Conservation (phyloP, 2,797 vertebrate species). For the Spinus pinus region DNA sequence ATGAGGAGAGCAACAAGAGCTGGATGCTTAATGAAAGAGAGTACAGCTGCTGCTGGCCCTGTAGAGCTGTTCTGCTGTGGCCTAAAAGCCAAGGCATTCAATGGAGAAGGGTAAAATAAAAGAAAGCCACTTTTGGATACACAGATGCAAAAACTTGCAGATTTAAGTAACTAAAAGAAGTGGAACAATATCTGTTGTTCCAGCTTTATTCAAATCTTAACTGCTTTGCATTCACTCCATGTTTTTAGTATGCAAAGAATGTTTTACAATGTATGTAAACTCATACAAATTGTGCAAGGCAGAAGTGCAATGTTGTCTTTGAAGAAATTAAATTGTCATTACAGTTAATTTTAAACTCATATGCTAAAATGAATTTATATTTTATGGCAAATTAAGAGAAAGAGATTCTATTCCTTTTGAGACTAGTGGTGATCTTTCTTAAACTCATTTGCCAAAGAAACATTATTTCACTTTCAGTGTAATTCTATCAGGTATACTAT, state of each 20-base stretch:
- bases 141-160: background rate
- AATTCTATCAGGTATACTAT: conserved; percentile 30
- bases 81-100: background rate
- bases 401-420: background rate
- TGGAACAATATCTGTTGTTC: background rate
- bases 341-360: conserved; percentile 5
- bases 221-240: background rate
- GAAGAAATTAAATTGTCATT: conserved; percentile 14
- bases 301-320: background rate
- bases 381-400: conserved; percentile 29
- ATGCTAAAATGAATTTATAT: background rate
- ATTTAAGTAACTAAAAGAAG: background rate
- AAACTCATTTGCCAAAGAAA: background rate
- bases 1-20: background rate
- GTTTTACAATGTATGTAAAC: background rate
- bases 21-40: background rate
- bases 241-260: background rate
- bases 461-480: background rate
- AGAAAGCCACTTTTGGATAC: background rate
- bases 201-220: background rate
- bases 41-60: background rate
- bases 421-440: background rate
- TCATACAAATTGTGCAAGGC: background rate
- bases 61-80: background rate
- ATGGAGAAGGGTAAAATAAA: background rate